Evolutionary conservation across 2,888 invertebrate genomes (phyloP).

Genomic region (Tiphia femorata): DNA sequence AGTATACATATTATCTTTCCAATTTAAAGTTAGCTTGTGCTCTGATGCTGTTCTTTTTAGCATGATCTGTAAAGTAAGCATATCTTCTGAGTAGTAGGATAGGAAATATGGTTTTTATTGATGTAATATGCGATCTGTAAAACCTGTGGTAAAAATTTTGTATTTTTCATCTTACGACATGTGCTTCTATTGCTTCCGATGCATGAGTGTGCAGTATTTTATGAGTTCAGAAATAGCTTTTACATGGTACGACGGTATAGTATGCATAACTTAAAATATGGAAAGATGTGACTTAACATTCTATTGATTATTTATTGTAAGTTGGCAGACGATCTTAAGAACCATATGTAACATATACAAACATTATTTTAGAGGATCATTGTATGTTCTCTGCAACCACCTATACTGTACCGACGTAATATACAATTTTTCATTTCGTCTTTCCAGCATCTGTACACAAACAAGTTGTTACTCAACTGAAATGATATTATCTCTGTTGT

Average conservation of each 20-base stretch:
- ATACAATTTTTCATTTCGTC: slow-evolving; percentile 13
- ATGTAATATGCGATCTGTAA: neutral
- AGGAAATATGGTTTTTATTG: neutral
- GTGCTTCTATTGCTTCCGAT: slow-evolving; percentile 26
- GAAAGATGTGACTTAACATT: neutral
- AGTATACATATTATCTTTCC: slow-evolving; percentile 53
- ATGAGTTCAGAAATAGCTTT: slow-evolving; percentile 10
- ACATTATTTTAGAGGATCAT: neutral
- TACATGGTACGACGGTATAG: slow-evolving; percentile 26
- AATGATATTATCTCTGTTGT: slow-evolving; percentile 66
- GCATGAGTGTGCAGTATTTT: slow-evolving; percentile 35
- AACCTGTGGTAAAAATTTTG: neutral
- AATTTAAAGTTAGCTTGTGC: neutral
- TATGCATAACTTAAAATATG: slow-evolving; percentile 13
- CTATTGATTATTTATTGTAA: slow-evolving; percentile 5
- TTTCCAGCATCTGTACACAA: slow-evolving; percentile 9
- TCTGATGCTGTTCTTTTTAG: neutral
- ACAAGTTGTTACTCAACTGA: slow-evolving; percentile 22
- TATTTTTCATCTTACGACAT: slow-evolving; percentile 25
- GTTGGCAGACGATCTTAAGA: slow-evolving; percentile 35
- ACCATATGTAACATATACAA: slow-evolving; percentile 18
- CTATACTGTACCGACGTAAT: slow-evolving; percentile 27
- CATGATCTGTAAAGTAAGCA: slow-evolving; percentile 19
- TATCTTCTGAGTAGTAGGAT: too few species aligned
- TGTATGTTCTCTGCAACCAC: neutral